Base-by-base conservation (phyloP, 2,797 vertebrate genomes). In the Eutrigla gurnardus region DNA sequence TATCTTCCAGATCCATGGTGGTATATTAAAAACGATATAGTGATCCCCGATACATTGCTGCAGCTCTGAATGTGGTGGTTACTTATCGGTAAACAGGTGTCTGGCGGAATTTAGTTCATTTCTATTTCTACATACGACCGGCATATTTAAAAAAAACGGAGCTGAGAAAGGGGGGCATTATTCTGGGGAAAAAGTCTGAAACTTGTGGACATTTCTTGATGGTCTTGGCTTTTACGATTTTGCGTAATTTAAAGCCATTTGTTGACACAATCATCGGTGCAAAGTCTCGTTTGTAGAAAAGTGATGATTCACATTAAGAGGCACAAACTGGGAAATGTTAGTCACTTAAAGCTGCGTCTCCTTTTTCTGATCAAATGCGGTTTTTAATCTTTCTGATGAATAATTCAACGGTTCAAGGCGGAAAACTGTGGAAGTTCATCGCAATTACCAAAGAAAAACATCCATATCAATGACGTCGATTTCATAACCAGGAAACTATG, bases 41-140 rank as follows among this genome's bases (percentile, higher is more conserved):
- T 10, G 49, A 73, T 9, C 75, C 60, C 39, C 2, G 58, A 83
- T 40, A 66, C 68, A 57, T 25, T 0, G 55, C 73, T 46, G 72
- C 8, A 65, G 55, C 8, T 61, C 14, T 4, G 12, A 33, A 18
- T 43, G 54, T 10, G 37, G 50, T 58, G 2, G 33, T 58, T 69
- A 70, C 65, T 74, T 73, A 62, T 77, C 46, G 42, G 54, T 77
- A 77, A 81, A 73, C 73, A 80, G 32, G 10, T 43, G 11, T 53
- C 52, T 25, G 3, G 39, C 25, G 25, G 25, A 25, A 25, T 25
- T 25, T 25, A 25, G 25, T 11, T 42, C 42, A 43, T 12, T 42
- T 4, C 42, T 12, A 43, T 13, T 9, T 12, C 4, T 3, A 43
- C 42, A 2, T 43, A 2, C 8, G 40, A 42, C 40, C 40, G 25